Evolutionary conservation across 2,888 invertebrate species (phyloP), one percentile per base, ranked within the genome.

Genomic region (Tachystola acroxantha): DNA sequence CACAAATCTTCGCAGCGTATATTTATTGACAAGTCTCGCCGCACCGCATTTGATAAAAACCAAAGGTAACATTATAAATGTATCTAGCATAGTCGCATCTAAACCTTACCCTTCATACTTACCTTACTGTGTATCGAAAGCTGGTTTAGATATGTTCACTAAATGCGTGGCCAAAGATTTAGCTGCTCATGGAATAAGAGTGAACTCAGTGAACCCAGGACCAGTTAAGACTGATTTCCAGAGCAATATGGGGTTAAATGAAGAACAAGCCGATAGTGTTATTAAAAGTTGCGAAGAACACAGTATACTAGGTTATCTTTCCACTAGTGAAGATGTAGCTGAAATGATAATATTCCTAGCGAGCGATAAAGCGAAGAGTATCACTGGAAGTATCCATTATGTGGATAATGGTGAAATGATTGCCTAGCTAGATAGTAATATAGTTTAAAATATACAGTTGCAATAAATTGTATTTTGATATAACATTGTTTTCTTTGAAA

Each of bases 61-160:
- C 13, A 50, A 53, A 43, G 54, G 54, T 1, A 49, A 49, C 10
- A 39, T 55, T 7, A 44, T 55, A 0, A 55, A 51, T 12, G 35
- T 55, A 0, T 51, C 54, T 7, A 53, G 54, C 24, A 29, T 48
- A 1, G 33, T 36, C 10, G 42, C 39, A 0, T 11, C 24, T 0
- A 32, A 27, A n/a, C 22, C 29, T n/a, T n/a, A n/a, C 16, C 16
- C 16, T 16, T 6, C 16, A 16, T 3, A 3, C 3, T 16, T 42
- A 9, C 34, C 47, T 1, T 94, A 94, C 60, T 81, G 84, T 42
- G 90, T 93, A 86, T 90, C 91, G 19, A 94, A 94, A 71, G 79
- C 92, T 24, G 92, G 92, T 3, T 53, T 93, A n/a, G 93, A 93
- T 66, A 93, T 93, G 55, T 88, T 94, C 45, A 93, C 93, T 1